Conservation (phyloP, 1,140 invertebrate genomes). For the Cydia pomonella region DNA sequence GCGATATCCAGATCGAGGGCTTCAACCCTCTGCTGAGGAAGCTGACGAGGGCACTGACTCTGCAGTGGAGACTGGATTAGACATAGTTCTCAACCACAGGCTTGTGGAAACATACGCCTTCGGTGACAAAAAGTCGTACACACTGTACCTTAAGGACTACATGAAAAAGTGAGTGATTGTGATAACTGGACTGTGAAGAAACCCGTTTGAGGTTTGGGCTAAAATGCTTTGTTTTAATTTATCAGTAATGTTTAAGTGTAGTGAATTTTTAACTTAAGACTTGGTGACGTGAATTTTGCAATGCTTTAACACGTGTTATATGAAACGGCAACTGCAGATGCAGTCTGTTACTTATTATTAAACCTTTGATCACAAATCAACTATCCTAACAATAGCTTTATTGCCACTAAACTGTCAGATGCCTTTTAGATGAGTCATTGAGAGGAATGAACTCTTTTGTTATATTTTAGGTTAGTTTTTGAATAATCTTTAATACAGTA, state of each 20-base stretch:
- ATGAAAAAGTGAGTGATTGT: constrained; percentile 92
- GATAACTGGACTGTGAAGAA: constrained; percentile 26
- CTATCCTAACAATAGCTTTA: neutral
- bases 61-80: constrained; percentile 89
- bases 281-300: neutral
- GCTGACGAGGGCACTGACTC: constrained; percentile 92
- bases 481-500: neutral
- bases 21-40: constrained; percentile 96
- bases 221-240: constrained; percentile 17
- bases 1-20: constrained; percentile 91
- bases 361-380: neutral
- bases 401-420: neutral
- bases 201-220: constrained; percentile 9
- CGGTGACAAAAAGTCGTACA: constrained; percentile 94
- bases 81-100: constrained; percentile 96
- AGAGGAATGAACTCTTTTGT: neutral
- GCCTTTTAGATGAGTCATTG: neutral
- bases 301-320: neutral
- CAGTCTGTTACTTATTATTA: neutral
- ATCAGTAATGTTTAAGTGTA: constrained; percentile 8
- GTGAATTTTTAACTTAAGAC: neutral
- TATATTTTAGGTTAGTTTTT: neutral
- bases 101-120: constrained; percentile 93
- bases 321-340: neutral
- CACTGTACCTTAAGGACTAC: constrained; percentile 96